phyloP scores from a whole-genome alignment of 1,140 invertebrate genomes.

The Araneus ventricosus region DNA sequence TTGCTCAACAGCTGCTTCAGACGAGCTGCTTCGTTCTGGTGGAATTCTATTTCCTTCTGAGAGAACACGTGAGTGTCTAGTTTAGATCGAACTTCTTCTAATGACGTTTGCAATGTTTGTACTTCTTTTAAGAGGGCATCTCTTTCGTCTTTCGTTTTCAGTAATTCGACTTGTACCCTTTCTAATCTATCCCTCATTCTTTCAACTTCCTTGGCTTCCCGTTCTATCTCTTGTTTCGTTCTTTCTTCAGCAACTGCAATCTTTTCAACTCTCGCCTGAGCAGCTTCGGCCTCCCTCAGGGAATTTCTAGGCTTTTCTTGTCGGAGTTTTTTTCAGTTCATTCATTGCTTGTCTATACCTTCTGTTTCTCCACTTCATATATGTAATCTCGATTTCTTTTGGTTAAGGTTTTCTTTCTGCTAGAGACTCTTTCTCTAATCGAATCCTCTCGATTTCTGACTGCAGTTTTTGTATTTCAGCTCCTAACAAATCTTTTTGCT shows the following conservation, averaged over 20 bases:
- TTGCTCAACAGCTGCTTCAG: slow-evolving; percentile 77
- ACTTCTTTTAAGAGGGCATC: slow-evolving; percentile 78
- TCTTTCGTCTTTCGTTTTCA: slow-evolving; percentile 84
- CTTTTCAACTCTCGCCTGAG: slow-evolving; percentile 87
- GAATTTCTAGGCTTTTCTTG: slow-evolving; percentile 75
- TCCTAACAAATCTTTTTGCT: slow-evolving; percentile 81
- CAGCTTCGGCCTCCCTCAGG: slow-evolving; percentile 86
- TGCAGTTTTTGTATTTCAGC: slow-evolving; percentile 67
- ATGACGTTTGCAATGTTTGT: slow-evolving; percentile 63
- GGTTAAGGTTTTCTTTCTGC: slow-evolving; percentile 75
- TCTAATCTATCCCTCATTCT: slow-evolving; percentile 91
- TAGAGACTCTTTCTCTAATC: slow-evolving; percentile 78
- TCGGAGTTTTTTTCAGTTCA: slow-evolving; percentile 76
- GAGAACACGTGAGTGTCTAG: slow-evolving; percentile 49
- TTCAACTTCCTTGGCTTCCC: slow-evolving; percentile 91
- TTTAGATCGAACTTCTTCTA: slow-evolving; percentile 45
- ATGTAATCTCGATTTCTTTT: slow-evolving; percentile 81
- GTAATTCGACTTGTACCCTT: slow-evolving; percentile 88
- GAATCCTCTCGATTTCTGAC: slow-evolving; percentile 73
- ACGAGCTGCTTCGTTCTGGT: slow-evolving; percentile 74
- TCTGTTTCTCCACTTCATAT: slow-evolving; percentile 86
- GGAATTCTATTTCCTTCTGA: slow-evolving; percentile 70
- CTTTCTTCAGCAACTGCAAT: slow-evolving; percentile 88
- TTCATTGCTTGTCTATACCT: slow-evolving; percentile 74
- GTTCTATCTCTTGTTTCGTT: slow-evolving; percentile 89